Base-by-base conservation (phyloP, 2,888 invertebrate species). In the Eilema sororculum region DNA sequence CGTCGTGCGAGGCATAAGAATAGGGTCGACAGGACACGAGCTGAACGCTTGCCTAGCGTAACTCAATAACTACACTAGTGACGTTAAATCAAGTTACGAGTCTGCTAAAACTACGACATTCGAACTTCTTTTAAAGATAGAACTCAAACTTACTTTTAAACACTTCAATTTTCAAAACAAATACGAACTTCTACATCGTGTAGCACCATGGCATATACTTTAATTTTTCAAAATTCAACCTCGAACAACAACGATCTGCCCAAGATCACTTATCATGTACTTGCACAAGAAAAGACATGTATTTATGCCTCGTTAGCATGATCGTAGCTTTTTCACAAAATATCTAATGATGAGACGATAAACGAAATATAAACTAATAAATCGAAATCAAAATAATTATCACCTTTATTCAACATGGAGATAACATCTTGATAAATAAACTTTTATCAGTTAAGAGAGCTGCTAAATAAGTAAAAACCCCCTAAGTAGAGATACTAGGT, bases 1-100 rank as follows among this genome's bases (percentile, higher is more conserved):
- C 80, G 85, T 89, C 92, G 91, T 89, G 91, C 88, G 82, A 84
- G 81, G 91, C 91, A 90, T 91, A 87, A 85, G 87, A 92, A 92
- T 90, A 86, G 86, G 88, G 88, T 80, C 77, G 81, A 77, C 83
- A 81, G 74, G 72, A 82, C 65, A 71, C 77, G 82, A 84, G 77
- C 77, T 79, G 78, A 83, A 82, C 83, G 81, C 80, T 79, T 65
- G 65, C 62, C 78, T 73, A 59, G 60, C 78, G 69, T 72, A 68
- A 71, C 72, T 61, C 76, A 75, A 69, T 75, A 73, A 69, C 72
- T 66, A 33, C 13, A 62, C 68, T 59, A 63, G 52, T 61, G 62
- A 69, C 68, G 70, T 59, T 37, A 68, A 68, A 73, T 68, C 68
- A 68, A 72, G 59, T 69, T 72, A 66, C 30, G 28, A 69, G 20